phyloP scores from a whole-genome alignment of 2,888 invertebrate species.

The Leptopilina syphax region DNA sequence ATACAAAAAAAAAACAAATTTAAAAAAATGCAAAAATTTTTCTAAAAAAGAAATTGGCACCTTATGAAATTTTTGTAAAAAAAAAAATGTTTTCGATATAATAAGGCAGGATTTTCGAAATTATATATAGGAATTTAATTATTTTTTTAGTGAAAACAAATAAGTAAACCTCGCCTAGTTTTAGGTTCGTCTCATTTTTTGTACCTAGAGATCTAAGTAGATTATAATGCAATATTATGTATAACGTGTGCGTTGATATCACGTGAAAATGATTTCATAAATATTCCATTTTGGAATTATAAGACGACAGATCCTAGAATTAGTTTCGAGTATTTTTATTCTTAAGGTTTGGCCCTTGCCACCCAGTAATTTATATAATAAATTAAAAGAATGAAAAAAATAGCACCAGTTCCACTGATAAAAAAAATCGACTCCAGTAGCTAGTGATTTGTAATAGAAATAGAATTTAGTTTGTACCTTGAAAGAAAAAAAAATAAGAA shows the following conservation, averaged over 20 bases:
- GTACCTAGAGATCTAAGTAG: slow-evolving; percentile 57
- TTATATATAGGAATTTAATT: slow-evolving; percentile 46
- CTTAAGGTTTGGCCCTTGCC: slow-evolving; percentile 35
- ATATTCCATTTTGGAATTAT: slow-evolving; percentile 42
- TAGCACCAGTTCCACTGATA: slow-evolving; percentile 18
- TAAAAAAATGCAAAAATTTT: slow-evolving; percentile 5
- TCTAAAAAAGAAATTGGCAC: background rate
- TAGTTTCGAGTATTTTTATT: slow-evolving; percentile 45
- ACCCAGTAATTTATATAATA: slow-evolving; percentile 21
- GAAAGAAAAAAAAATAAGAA: slow-evolving; percentile 38
- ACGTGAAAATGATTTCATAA: slow-evolving; percentile 40
- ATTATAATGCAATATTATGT: background rate
- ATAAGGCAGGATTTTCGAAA: slow-evolving; percentile 34
- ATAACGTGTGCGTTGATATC: slow-evolving; percentile 41
- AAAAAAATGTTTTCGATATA: background rate
- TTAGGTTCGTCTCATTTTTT: slow-evolving; percentile 55
- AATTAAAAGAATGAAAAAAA: background rate
- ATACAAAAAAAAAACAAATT: slow-evolving; percentile 6
- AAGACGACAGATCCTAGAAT: slow-evolving; percentile 41
- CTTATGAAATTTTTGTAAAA: slow-evolving; percentile 11
- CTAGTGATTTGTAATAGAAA: slow-evolving; percentile 9
- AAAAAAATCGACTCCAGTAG: slow-evolving; percentile 18
- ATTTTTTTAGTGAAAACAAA: slow-evolving; percentile 50
- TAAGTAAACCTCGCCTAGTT: slow-evolving; percentile 47
- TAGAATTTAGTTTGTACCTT: slow-evolving; percentile 24